Evolutionary conservation across 2,797 vertebrate species (phyloP).

Genomic region (Sarcoramphus papa): DNA sequence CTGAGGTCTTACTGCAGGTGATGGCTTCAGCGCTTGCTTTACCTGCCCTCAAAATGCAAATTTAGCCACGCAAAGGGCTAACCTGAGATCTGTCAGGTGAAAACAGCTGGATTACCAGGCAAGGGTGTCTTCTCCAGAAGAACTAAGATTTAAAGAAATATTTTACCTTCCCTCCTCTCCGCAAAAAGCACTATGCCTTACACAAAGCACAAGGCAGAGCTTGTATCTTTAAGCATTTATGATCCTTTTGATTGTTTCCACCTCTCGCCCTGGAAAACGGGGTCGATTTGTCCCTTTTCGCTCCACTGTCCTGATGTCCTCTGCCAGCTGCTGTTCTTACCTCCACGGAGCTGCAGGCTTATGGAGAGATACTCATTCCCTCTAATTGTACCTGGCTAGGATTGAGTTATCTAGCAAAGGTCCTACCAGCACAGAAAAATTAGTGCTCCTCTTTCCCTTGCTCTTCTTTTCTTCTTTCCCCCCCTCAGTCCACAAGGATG

Average conservation of each 20-base stretch:
- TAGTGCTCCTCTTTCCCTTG: fast-evolving
- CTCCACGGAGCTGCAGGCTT: neutral
- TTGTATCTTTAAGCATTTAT: neutral
- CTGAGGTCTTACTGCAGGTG: neutral
- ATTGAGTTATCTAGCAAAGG: neutral
- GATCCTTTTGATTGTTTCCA: neutral
- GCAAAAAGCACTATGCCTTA: neutral
- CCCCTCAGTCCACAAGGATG: neutral
- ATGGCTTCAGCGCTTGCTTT: neutral
- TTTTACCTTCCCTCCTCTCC: neutral
- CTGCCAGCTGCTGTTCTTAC: neutral
- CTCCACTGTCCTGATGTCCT: neutral
- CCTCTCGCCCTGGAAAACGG: neutral
- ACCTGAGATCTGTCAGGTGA: neutral
- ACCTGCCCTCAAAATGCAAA: neutral
- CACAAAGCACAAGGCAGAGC: neutral
- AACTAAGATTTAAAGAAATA: neutral
- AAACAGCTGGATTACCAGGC: neutral
- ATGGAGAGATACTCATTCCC: neutral
- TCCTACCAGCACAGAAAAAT: neutral
- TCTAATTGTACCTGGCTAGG: neutral
- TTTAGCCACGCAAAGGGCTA: neutral
- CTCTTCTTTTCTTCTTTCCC: neutral
- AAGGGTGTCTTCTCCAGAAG: neutral
- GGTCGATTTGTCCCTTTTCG: neutral